Base-by-base conservation (phyloP, 2,113 vertebrate genomes). In the Gorsachius goisagi region DNA sequence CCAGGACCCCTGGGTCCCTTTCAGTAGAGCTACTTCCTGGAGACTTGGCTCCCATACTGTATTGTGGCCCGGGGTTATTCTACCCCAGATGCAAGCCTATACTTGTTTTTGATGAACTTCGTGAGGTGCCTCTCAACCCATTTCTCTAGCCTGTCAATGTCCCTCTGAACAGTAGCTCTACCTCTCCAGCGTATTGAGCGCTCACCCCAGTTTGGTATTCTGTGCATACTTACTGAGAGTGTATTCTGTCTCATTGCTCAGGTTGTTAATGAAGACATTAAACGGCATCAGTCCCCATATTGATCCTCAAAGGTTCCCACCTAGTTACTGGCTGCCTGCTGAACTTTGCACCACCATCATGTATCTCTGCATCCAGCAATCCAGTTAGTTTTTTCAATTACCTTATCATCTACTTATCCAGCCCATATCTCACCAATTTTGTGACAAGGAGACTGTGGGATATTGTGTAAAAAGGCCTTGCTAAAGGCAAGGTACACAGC, bases 161-260 rank as follows among this genome's bases (percentile, higher is more conserved):
- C 50, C 5, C 12, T 76, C 44, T 68, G 72, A 80, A 10, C 15
- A 37, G 19, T 49, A 84, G n/a, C 47, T 41, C 18, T 64, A 3
- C 6, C 3, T 2, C 3, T 73, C 15, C n/a, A 55, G 26, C 1
- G 0, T 35, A 18, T 5, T 39, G 62, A 50, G 9, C 0, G 0
- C 47, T 86, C 8, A 2, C 39, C 11, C 16, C 20, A 7, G 24
- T 45, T 62, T 8, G 19, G 21, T 62, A 18, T 59, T 77, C 13
- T 47, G 30, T 39, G 27, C 23, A 18, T 14, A 16, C 14, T 64
- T 52, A 5, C 33, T 20, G 50, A 16, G 24, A 21, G 6, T 37
- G 22, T 9, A 2, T 17, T 47, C 32, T 55, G 37, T 44, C 44
- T 28, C 4, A 3, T 68, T 13, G 62, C 16, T 24, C 7, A 9